Evolutionary conservation across 2,888 invertebrate genomes (phyloP).

Genomic region (Eupithecia pulchellata): DNA sequence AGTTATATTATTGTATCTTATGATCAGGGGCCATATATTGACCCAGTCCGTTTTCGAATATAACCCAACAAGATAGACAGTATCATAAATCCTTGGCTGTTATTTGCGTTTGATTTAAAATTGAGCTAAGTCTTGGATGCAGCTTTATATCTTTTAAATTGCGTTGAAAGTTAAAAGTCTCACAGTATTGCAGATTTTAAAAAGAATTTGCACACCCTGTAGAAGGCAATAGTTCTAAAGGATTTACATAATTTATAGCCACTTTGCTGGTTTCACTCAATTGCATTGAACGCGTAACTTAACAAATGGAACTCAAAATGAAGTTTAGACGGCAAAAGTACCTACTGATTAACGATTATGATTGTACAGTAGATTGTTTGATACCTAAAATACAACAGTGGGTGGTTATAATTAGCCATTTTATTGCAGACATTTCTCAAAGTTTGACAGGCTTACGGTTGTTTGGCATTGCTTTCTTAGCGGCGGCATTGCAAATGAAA

Average conservation of each 20-base stretch:
- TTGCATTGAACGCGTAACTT: slow-evolving; percentile 16
- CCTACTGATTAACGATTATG: slow-evolving; percentile 17
- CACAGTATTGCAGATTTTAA: neutral
- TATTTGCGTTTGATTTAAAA: neutral
- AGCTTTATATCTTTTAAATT: neutral
- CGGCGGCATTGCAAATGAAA: neutral
- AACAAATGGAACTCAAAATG: slow-evolving; percentile 17
- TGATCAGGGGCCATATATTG: too few species aligned
- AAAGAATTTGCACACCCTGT: slow-evolving; percentile 4
- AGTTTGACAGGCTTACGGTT: slow-evolving; percentile 10
- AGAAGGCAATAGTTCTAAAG: slow-evolving; percentile 21
- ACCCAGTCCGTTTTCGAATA: too few species aligned
- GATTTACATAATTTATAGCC: slow-evolving; percentile 14
- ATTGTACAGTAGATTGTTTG: slow-evolving; percentile 13
- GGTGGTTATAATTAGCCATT: slow-evolving; percentile 12
- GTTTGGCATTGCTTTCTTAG: neutral
- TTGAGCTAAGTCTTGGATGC: neutral
- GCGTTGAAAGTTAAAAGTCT: neutral
- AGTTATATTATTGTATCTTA: too few species aligned
- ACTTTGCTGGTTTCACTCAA: slow-evolving; percentile 16
- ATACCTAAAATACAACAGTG: slow-evolving; percentile 3
- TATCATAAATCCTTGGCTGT: neutral
- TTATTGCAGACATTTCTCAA: slow-evolving; percentile 11
- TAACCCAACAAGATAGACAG: neutral
- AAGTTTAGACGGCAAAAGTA: slow-evolving; percentile 14